Evolutionary conservation across 2,888 invertebrate genomes (phyloP), one percentile per base, ranked within the genome.

Genomic region (Parelbella ahira): DNA sequence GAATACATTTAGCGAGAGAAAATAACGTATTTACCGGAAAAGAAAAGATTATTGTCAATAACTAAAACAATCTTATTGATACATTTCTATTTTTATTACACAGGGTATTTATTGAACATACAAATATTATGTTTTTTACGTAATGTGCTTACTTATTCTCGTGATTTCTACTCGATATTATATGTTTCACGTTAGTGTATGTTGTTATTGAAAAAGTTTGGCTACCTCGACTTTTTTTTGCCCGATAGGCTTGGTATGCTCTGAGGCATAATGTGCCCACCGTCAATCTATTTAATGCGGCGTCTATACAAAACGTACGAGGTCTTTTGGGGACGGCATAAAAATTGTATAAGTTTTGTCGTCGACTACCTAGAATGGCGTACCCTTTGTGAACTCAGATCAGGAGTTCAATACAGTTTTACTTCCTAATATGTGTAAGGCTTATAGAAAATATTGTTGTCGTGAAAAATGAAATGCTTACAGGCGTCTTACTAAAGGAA

Each of bases 271-370:
- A 15, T 15, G 15, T 15, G 2, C 15, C 15, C 49, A 47, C 44
- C 48, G 44, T 53, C 51, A 54, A 56, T 53, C 49, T 52, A 52
- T 52, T 51, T 48, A 50, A 52, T 53, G 45, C 33, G 43, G 45
- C 47, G 49, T 45, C 29, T 47, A 24, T 46, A 44, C 36, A 47
- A 47, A 50, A 52, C 33, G 47, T 47, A 44, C 42, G 20, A 33
- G 25, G 33, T 27, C 48, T 47, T 50, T 48, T 41, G 48, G 34
- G 32, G 18, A 38, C 30, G 39, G 47, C 41, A 44, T 37, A 43
- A 38, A 47, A 45, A 42, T 38, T 44, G 43, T 34, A 48, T 21
- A 42, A 47, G 42, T 47, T 41, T 47, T 34, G 44, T 37, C 37
- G 47, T 23, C 39, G 18, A 30, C 30, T 15, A 41, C 24, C 39